Base-by-base conservation (phyloP, 2,888 invertebrate species). In the Operophtera brumata region DNA sequence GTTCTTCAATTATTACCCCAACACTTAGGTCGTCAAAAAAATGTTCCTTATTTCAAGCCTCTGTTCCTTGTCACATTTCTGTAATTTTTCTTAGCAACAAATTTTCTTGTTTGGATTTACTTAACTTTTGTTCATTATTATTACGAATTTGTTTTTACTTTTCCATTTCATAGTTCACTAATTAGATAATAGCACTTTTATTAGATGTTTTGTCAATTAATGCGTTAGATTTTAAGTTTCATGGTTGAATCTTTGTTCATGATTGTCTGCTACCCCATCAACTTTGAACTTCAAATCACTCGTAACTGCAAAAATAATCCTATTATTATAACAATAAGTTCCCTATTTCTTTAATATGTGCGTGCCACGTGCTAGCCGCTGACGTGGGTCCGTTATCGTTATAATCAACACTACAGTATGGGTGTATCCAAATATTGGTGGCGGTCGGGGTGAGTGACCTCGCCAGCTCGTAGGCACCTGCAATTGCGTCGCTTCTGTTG, bases 351-450 rank as follows among this genome's bases (percentile, higher is more conserved):
- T 70, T 64, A 69, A 66, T 61, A 63, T 67, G 53, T 49, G 57
- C 53, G 53, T 55, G 73, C 73, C 76, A 75, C 78, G 77, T 75
- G 77, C 72, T 59, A 47, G 62, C 54, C 69, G 69, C 71, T 72
- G 51, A 55, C 59, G 58, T 57, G 73, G 77, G 67, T 71, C 82
- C 82, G 83, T 82, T 85, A 84, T 86, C 79, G 77, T 66, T 67
- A 59, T 65, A 66, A 64, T 62, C 66, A 63, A 65, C 67, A 70
- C 64, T 70, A 67, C 67, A 69, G 72, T 76, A 75, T 78, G 76
- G 76, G 71, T 76, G 78, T 86, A 84, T 82, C 89, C 86, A 82
- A 90, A 90, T 88, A 87, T 87, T 78, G 77, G 77, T 73, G 77
- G 78, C 80, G 74, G 73, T 67, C 75, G 78, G 78, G 88, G 82